Percentiles rank a stretch among this genome's conserved stretches.
Evolutionary conservation across 2,888 invertebrate genomes (phyloP).

Genomic region (Drosophila algonquin): DNA sequence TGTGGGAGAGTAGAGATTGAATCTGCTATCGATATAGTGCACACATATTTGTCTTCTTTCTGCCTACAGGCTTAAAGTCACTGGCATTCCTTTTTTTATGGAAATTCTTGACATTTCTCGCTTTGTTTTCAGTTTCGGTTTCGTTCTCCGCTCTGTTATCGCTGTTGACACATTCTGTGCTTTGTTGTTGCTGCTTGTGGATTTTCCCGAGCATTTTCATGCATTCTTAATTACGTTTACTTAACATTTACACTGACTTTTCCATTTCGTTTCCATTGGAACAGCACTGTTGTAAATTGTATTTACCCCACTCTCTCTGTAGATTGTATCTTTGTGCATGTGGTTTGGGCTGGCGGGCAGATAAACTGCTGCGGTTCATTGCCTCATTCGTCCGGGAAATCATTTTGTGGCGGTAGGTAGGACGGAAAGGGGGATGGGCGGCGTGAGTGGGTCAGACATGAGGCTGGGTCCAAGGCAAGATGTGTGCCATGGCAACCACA

Average conservation of each 20-base stretch:
- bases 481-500: not conserved
- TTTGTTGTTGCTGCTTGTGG: constrained; percentile 7
- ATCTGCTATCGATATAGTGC: too few species aligned
- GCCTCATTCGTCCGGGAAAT: constrained; percentile 45
- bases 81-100: not conserved
- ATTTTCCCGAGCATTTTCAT: constrained; percentile 39
- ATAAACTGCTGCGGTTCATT: constrained; percentile 69
- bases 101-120: constrained; percentile 6
- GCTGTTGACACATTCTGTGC: constrained; percentile 56
- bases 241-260: constrained; percentile 38
- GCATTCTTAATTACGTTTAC: constrained; percentile 59
- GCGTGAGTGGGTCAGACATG: constrained; percentile 35
- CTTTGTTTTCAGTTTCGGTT: constrained; percentile 27
- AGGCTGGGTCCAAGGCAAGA: not conserved
- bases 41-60: not conserved
- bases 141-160: constrained; percentile 35
- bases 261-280: constrained; percentile 39
- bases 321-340: constrained; percentile 13
- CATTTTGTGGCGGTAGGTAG: not conserved
- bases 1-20: not conserved
- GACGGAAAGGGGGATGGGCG: constrained; percentile 13
- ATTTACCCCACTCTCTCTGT: constrained; percentile 35
- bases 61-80: not conserved
- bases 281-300: constrained; percentile 12
- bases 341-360: constrained; percentile 24